Percentiles rank a stretch among this genome's conserved stretches.
Conservation (phyloP, 2,797 vertebrate genomes). For the Dendrocincla fuliginosa region DNA sequence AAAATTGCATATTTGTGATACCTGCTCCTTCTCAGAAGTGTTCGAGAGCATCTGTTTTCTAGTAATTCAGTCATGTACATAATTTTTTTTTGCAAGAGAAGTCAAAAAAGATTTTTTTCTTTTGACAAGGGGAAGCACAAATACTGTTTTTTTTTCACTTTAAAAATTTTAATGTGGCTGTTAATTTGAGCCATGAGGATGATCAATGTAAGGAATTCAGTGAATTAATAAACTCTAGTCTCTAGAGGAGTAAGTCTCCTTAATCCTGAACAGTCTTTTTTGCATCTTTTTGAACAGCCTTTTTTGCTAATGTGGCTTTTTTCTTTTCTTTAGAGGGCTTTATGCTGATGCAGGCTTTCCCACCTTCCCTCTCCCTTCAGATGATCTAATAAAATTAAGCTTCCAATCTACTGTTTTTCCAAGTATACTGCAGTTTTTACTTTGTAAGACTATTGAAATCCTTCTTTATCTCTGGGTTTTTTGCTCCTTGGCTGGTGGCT, state of each 20-base stretch:
- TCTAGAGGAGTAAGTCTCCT: not conserved
- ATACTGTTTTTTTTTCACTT: fast-evolving
- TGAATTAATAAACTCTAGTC: not conserved
- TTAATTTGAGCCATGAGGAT: not conserved
- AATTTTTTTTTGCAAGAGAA: not conserved
- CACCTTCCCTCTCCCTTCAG: not conserved
- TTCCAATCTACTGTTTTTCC: not conserved
- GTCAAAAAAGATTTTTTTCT: not conserved
- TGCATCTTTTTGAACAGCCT: not conserved
- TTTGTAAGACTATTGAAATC: not conserved
- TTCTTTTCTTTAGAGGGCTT: not conserved
- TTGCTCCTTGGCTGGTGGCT: not conserved
- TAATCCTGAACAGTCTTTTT: not conserved
- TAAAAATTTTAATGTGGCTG: not conserved
- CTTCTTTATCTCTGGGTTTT: not conserved
- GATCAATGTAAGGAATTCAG: not conserved
- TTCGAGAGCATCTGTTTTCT: not conserved
- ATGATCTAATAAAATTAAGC: not conserved
- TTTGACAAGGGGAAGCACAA: not conserved
- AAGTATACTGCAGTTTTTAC: not conserved
- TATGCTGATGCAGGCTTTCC: not conserved
- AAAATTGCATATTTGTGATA: not conserved
- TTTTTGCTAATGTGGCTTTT: not conserved
- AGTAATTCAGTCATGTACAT: not conserved
- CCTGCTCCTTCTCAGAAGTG: not conserved